Conservation (phyloP, 1,140 invertebrate species). For the Teleopsis dalmanni region DNA sequence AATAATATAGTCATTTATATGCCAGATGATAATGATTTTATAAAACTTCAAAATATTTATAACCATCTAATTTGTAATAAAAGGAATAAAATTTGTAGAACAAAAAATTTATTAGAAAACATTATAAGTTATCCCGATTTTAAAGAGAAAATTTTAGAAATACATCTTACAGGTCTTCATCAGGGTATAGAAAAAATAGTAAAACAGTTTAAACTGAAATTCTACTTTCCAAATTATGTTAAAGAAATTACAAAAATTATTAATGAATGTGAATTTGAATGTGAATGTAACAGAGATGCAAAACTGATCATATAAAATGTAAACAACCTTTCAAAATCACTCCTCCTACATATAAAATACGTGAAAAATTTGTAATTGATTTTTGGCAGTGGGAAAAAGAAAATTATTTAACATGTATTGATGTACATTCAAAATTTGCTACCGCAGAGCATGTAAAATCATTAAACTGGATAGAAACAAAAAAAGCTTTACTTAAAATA, state of each 20-base stretch:
- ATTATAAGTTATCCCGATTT: not conserved
- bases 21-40: not conserved
- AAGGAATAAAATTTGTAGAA: not conserved
- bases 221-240: constrained; percentile 6
- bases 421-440: constrained; percentile 5
- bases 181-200: constrained; percentile 6
- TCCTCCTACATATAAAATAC: not conserved
- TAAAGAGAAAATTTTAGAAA: constrained; percentile 4
- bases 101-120: not conserved
- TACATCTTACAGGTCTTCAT: constrained; percentile 6
- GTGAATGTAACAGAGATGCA: constrained; percentile 3
- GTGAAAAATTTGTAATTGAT: constrained; percentile 2
- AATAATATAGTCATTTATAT: not conserved
- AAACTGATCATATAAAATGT: not conserved
- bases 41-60: not conserved
- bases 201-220: constrained; percentile 1
- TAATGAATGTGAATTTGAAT: constrained; percentile 4
- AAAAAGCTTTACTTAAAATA: constrained; percentile 1
- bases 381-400: constrained; percentile 1
- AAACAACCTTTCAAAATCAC: constrained; percentile 1
- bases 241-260: constrained; percentile 5
- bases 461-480: constrained; percentile 4
- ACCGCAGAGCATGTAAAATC: not conserved
- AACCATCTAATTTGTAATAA: not conserved
- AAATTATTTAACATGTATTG: constrained; percentile 2